A percentile compares a stretch with the other conserved stretches of the same genome.
phyloP scores from a whole-genome alignment of 1,140 invertebrate species.

The Musca vetustissima region DNA sequence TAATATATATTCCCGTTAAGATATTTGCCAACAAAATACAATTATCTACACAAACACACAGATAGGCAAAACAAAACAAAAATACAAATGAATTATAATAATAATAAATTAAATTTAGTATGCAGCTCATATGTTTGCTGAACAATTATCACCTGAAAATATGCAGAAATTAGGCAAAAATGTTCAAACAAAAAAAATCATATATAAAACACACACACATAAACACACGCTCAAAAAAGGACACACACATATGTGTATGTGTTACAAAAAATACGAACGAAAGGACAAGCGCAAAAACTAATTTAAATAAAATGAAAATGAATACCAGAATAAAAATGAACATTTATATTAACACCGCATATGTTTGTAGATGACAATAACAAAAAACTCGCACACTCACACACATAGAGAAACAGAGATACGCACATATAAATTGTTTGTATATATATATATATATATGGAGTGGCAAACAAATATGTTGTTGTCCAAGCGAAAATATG shows the following conservation, averaged over 20 bases:
- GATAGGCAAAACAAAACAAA: slow-evolving; percentile 1
- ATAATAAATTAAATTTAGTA: slow-evolving; percentile 43
- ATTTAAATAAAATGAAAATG: slow-evolving; percentile 31
- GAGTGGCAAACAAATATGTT: too few species aligned
- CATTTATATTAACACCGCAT: slow-evolving; percentile 19
- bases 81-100: background rate
- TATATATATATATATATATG: background rate
- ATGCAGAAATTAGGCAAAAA: slow-evolving; percentile 53
- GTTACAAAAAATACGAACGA: slow-evolving; percentile 3
- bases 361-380: slow-evolving; percentile 1
- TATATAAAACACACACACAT: slow-evolving; percentile 28
- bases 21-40: slow-evolving; percentile 14
- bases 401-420: background rate
- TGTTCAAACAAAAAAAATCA: slow-evolving; percentile 27
- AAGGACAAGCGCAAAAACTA: slow-evolving; percentile 16
- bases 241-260: background rate
- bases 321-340: slow-evolving; percentile 2
- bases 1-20: background rate
- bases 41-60: background rate
- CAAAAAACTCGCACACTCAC: background rate
- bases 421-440: slow-evolving; percentile 1
- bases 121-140: slow-evolving; percentile 53
- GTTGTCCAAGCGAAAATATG: too few species aligned
- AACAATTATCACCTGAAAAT: slow-evolving; percentile 56
- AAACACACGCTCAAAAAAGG: slow-evolving; percentile 8